Evolutionary conservation across 2,113 vertebrate genomes (phyloP), one percentile per base, ranked within the genome.

Genomic region (Synodontis membranacea): DNA sequence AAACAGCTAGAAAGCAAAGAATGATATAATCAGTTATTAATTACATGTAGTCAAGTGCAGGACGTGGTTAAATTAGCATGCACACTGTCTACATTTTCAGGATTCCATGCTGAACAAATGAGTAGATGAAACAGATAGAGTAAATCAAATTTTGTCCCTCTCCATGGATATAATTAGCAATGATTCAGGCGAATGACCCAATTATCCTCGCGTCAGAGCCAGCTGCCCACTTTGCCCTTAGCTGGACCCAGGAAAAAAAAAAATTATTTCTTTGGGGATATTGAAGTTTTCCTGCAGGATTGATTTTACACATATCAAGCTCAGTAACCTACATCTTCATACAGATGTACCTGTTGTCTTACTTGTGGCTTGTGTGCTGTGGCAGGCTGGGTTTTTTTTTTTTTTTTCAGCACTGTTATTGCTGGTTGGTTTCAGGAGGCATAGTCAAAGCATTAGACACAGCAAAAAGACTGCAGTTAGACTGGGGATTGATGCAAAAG

Each of bases 71-170:
- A 88, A 84, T 88, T 89, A 80, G 70, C 78, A 68, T 66, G 74
- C 64, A 42, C 79, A 66, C 66, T 80, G 86, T 86, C 84, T 87
- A 84, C 83, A 86, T 84, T 50, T 50, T 80, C 14, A 80, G n/a
- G 86, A 88, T 64, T 89, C 82, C 86, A 66, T 86, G 84, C 86
- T 84, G 83, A 86, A 89, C 88, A 89, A 87, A 89, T 78, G 82
- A 74, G 64, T 64, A 76, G 70, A 85, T 79, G 78, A 89, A 83
- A 78, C 80, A 85, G 88, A 85, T 87, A 85, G 64, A 82, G 54
- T 60, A 75, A 89, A 89, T 86, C 52, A 82, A 74, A 74, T 88
- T 88, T 85, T 75, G 54, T 83, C 81, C 64, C 23, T 54, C 50
- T 89, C 84, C 85, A 72, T 80, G 31, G 80, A 83, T 82, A 81